Percentiles rank a stretch among this genome's conserved stretches.
These are phyloP conservation scores for Campylorhamphus procurvoides DNA, from an alignment of 2,113 vertebrate species.

Conservation along the genomic window DNA sequence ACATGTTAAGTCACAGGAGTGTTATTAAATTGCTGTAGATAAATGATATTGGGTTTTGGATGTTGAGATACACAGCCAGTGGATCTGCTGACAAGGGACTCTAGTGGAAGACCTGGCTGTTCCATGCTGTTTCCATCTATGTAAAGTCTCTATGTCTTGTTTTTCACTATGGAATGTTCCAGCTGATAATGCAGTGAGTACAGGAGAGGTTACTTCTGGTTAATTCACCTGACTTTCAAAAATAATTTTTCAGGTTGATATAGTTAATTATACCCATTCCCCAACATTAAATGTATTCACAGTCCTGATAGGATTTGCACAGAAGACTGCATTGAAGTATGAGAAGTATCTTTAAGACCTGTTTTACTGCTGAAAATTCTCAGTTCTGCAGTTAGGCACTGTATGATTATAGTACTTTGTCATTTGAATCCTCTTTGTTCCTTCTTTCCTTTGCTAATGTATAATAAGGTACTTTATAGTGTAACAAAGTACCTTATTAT, in stretches of 20 bases:
- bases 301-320: background rate
- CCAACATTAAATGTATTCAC: background rate
- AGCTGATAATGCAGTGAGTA: background rate
- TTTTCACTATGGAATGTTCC: background rate
- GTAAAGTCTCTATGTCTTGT: background rate
- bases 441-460: background rate
- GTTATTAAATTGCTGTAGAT: background rate
- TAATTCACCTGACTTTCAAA: background rate
- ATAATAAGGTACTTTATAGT: background rate
- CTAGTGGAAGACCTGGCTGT: background rate
- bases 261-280: background rate
- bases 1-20: background rate
- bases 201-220: background rate
- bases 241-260: background rate
- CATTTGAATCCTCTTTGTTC: conserved; percentile 13
- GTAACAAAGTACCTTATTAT: background rate
- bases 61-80: background rate
- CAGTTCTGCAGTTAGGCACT: background rate
- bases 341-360: background rate
- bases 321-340: background rate
- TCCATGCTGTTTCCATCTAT: background rate
- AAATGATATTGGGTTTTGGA: background rate
- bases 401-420: background rate
- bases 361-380: background rate
- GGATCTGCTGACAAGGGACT: background rate